A percentile compares a stretch with the other conserved stretches of the same genome.
These are phyloP conservation scores for Linnaemya vulpina DNA, from an alignment of 2,888 invertebrate species.

Conservation along the genomic window DNA sequence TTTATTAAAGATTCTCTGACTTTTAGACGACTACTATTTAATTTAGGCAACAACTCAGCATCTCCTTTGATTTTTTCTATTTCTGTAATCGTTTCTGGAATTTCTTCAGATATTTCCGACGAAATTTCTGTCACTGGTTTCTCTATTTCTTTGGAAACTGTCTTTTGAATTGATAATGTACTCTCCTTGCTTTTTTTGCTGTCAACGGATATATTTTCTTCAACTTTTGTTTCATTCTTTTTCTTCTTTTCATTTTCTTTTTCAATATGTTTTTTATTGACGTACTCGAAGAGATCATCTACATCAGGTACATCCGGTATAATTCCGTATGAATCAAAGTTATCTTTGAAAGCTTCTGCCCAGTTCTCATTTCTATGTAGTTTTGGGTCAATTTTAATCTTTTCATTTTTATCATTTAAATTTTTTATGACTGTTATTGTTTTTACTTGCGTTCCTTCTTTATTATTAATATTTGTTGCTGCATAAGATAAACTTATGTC, in stretches of 20 bases:
- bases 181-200: constrained; percentile 42
- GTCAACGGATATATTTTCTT: constrained; percentile 30
- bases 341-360: constrained; percentile 81
- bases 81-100: constrained; percentile 50
- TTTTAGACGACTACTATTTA: constrained; percentile 71
- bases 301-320: constrained; percentile 82
- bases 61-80: constrained; percentile 81
- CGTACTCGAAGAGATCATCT: constrained; percentile 81
- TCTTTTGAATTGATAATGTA: constrained; percentile 13
- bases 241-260: constrained; percentile 50
- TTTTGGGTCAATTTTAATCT: constrained; percentile 79
- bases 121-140: constrained; percentile 70
- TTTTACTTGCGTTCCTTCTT: constrained; percentile 82
- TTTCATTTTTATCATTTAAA: constrained; percentile 75
- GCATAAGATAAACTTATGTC: constrained; percentile 82
- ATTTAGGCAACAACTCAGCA: constrained; percentile 79
- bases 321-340: constrained; percentile 80
- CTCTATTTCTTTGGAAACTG: constrained; percentile 58
- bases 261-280: constrained; percentile 76
- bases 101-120: constrained; percentile 54
- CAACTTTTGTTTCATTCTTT: constrained; percentile 45
- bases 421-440: constrained; percentile 83
- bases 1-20: constrained; percentile 76
- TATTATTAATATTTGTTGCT: constrained; percentile 82
- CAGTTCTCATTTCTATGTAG: constrained; percentile 80